These are phyloP conservation scores for Dioctria rufipes DNA, from an alignment of 2,888 invertebrate species.

Conservation along the genomic window DNA sequence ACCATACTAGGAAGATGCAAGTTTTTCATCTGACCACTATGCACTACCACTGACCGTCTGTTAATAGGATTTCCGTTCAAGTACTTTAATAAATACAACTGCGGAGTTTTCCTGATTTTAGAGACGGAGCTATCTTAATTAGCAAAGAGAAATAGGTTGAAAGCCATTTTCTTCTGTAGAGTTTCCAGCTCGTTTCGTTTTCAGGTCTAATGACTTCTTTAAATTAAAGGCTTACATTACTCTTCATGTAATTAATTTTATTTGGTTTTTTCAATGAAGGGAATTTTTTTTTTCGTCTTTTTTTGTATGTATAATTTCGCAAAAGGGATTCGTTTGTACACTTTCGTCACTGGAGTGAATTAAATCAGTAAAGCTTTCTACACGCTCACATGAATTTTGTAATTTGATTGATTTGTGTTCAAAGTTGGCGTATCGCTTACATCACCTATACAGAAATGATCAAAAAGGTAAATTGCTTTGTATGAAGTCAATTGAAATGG, in stretches of 20 bases:
- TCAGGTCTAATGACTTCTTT: slow-evolving; percentile 1
- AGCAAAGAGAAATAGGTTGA: slow-evolving; percentile 38
- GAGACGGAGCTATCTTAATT: slow-evolving; percentile 31
- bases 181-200: slow-evolving; percentile 42
- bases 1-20: not conserved
- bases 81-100: slow-evolving; percentile 45
- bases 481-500: no score
- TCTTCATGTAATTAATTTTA: slow-evolving; percentile 26
- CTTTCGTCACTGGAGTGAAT: not conserved
- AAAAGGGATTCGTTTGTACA: not conserved
- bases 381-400: no score
- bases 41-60: not conserved
- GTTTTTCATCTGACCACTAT: slow-evolving; percentile 1
- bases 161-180: slow-evolving; percentile 7
- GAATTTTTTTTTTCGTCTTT: not conserved
- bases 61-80: slow-evolving; percentile 39
- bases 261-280: slow-evolving; percentile 23
- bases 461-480: no score
- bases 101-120: slow-evolving; percentile 26
- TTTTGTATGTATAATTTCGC: no score
- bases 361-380: no score
- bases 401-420: no score
- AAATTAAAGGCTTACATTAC: slow-evolving; percentile 21
- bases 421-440: no score
- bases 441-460: no score